phyloP scores from a whole-genome alignment of 1,140 invertebrate genomes.

The Magallana angulata region DNA sequence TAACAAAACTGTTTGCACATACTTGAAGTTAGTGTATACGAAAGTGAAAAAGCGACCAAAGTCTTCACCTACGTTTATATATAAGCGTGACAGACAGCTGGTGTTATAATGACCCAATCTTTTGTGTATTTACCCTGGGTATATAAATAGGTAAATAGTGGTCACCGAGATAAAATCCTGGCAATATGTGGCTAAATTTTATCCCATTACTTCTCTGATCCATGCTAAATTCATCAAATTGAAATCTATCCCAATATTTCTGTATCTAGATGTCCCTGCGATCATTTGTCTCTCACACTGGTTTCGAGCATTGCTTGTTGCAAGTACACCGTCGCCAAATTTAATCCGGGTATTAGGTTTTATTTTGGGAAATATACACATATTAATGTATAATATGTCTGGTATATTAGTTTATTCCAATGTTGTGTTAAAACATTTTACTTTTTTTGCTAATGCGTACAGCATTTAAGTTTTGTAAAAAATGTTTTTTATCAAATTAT shows the following conservation, averaged over 20 bases:
- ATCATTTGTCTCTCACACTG: not conserved
- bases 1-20: not conserved
- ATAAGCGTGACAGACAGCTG: not conserved
- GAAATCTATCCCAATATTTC: slow-evolving; percentile 10
- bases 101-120: slow-evolving; percentile 20
- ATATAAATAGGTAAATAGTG: slow-evolving; percentile 8
- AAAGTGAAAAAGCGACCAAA: slow-evolving; percentile 32
- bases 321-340: not conserved
- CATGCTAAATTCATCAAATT: slow-evolving; percentile 16
- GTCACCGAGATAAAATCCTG: not conserved
- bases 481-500: too few relatives aligned
- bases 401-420: too few relatives aligned
- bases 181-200: slow-evolving; percentile 8
- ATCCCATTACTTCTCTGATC: not conserved
- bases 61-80: slow-evolving; percentile 1
- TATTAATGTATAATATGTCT: not conserved
- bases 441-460: too few relatives aligned
- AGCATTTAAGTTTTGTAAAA: too few relatives aligned
- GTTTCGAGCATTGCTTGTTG: not conserved
- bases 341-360: not conserved
- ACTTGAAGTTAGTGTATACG: not conserved
- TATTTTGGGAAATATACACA: not conserved
- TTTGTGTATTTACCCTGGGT: not conserved
- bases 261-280: not conserved
- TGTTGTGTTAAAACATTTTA: too few relatives aligned